Conservation (phyloP, 2,888 invertebrate genomes). For the Cerastis rubricosa region DNA sequence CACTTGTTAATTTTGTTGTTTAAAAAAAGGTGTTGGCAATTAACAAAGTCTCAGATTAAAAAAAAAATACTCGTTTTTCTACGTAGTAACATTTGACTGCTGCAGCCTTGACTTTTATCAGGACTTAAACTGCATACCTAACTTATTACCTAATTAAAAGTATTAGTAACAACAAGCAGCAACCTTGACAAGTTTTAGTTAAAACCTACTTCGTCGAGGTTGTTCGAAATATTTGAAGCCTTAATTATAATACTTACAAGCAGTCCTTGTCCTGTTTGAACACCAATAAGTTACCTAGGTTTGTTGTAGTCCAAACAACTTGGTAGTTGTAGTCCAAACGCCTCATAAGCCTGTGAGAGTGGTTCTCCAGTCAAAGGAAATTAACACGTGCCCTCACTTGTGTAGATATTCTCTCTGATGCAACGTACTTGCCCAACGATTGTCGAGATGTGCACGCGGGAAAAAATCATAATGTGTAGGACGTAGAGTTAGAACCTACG, state of each 20-base stretch:
- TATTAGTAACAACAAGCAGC: background rate
- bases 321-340: background rate
- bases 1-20: background rate
- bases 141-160: background rate
- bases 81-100: background rate
- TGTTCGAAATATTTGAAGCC: background rate
- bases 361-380: slow-evolving; percentile 15
- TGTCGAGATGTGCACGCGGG: slow-evolving; percentile 24
- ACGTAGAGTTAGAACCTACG: background rate
- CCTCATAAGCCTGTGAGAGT: slow-evolving; percentile 16
- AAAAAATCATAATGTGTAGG: slow-evolving; percentile 26
- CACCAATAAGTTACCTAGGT: slow-evolving; percentile 1
- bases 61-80: background rate
- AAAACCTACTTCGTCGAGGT: background rate
- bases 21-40: background rate
- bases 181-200: background rate
- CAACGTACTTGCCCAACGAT: slow-evolving; percentile 22
- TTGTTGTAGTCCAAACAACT: background rate
- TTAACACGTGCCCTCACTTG: slow-evolving; percentile 1
- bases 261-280: slow-evolving; percentile 3
- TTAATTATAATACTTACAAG: slow-evolving; percentile 14
- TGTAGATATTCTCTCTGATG: slow-evolving; percentile 18
- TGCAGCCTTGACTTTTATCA: background rate
- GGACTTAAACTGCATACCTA: background rate
- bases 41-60: background rate